phyloP scores from a whole-genome alignment of 2,888 invertebrate species.

The Agapetus fuscipes region DNA sequence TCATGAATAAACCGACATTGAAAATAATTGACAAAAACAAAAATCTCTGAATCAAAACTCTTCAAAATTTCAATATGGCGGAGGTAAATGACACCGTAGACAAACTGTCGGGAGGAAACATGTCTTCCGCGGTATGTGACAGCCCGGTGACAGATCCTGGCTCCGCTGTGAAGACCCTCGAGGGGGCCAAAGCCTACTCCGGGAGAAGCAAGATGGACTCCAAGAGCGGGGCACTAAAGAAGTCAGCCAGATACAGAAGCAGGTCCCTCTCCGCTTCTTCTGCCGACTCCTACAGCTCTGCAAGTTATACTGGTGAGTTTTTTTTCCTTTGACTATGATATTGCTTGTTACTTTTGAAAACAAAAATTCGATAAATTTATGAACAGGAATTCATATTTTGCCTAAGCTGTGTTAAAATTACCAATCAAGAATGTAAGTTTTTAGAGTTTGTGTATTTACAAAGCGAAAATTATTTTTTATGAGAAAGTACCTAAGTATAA shows the following conservation, averaged over 20 bases:
- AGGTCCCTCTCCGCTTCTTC: conserved; percentile 89
- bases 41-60: no score
- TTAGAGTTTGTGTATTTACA: no score
- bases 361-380: no score
- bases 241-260: conserved; percentile 79
- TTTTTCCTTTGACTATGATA: neutral
- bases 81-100: neutral
- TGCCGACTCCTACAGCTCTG: conserved; percentile 90
- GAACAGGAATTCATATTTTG: no score
- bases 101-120: conserved; percentile 9
- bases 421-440: no score
- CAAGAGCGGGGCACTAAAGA: conserved; percentile 71
- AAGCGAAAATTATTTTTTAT: no score
- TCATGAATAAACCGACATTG: no score
- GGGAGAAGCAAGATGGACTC: conserved; percentile 29
- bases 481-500: no score
- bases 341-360: neutral
- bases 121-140: conserved; percentile 51
- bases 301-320: conserved; percentile 50
- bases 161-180: conserved; percentile 45
- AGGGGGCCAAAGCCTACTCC: conserved; percentile 34
- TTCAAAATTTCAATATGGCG: no score
- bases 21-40: no score
- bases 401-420: no score
- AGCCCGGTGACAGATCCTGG: conserved; percentile 71